Evolutionary conservation across 2,797 vertebrate genomes (phyloP), one percentile per base, ranked within the genome.

Genomic region (Pempheris klunzingeri): DNA sequence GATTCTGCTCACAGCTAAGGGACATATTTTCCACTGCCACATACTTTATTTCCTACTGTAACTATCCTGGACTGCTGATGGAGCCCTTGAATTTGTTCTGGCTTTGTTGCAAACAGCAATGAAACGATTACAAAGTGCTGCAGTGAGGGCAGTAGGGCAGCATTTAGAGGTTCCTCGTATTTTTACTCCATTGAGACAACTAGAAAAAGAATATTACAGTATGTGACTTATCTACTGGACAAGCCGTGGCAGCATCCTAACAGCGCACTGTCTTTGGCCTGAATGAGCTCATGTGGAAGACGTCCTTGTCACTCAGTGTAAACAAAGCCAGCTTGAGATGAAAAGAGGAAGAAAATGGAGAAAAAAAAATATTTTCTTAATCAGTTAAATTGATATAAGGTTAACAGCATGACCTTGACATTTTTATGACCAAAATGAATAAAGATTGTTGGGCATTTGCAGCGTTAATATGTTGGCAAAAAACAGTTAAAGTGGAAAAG

Each of bases 381-480:
- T 18, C 39, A 62, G 70, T 43, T 20, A 63, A 53, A 71, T 7
- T 8, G 15, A 66, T 38, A 6, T 71, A 11, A 76, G 54, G 26
- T 81, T 60, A 82, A 77, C 36, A 63, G 34, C 38, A 34, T 68
- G 80, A 89, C 86, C 77, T 81, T 87, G 82, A 76, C 62, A 67
- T 55, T 66, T 75, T 81, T 44, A 22, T 18, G 30, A 62, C 2
- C 4, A 3, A 49, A 50, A 41, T 24, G 18, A 22, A 76, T 22
- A 39, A 52, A 34, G 54, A 47, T 15, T 3, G 49, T 77, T 60
- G 61, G 22, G 49, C 53, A 52, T 54, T 20, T 74, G 38, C 22
- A 24, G 62, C 41, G 41, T 52, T 36, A 41, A 71, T 58, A 36
- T 22, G 43, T 65, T 55, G n/a, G 52, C 14, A 17, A 68, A 22